Evolutionary conservation across 2,888 invertebrate species (phyloP).

Genomic region (Pseudeuparius sepicola): DNA sequence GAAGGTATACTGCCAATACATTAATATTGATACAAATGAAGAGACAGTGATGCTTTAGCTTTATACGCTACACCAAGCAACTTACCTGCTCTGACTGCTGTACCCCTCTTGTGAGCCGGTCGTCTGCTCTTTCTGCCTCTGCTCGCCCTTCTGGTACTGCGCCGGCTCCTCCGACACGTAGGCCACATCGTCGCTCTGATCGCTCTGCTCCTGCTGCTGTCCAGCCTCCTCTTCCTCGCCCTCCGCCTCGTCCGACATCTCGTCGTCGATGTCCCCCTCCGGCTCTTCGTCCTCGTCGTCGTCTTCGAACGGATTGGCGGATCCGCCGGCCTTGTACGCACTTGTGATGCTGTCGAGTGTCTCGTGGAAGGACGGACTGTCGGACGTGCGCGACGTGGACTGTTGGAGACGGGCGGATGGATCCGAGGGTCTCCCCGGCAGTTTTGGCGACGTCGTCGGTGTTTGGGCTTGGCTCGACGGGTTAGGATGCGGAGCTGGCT

Average conservation of each 20-base stretch:
- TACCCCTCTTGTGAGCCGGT: too few relatives aligned
- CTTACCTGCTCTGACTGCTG: too few relatives aligned
- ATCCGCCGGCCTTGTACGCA: constrained; percentile 31
- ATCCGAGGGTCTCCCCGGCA: too few relatives aligned
- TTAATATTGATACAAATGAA: too few relatives aligned
- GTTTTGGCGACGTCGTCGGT: too few relatives aligned
- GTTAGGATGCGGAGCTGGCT: constrained; percentile 13
- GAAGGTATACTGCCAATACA: too few relatives aligned
- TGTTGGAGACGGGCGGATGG: too few relatives aligned
- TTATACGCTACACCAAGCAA: too few relatives aligned
- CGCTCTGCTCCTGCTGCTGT: constrained; percentile 26
- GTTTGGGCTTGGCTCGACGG: too few relatives aligned
- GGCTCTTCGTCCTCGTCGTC: constrained; percentile 24
- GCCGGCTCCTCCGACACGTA: constrained; percentile 32
- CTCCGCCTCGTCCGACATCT: constrained; percentile 22
- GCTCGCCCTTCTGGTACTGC: constrained; percentile 5
- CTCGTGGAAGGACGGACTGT: constrained; percentile 38
- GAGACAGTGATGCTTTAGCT: too few relatives aligned
- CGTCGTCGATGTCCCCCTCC: constrained; percentile 19
- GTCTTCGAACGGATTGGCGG: constrained; percentile 26
- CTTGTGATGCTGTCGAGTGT: constrained; percentile 38
- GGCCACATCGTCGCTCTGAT: constrained; percentile 32
- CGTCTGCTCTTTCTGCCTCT: constrained; percentile 9
- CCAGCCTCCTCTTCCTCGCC: constrained; percentile 17
- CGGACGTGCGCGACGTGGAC: constrained; percentile 17